Evolutionary conservation across 2,113 vertebrate genomes (phyloP).

Genomic region (Centrocercus urophasianus): DNA sequence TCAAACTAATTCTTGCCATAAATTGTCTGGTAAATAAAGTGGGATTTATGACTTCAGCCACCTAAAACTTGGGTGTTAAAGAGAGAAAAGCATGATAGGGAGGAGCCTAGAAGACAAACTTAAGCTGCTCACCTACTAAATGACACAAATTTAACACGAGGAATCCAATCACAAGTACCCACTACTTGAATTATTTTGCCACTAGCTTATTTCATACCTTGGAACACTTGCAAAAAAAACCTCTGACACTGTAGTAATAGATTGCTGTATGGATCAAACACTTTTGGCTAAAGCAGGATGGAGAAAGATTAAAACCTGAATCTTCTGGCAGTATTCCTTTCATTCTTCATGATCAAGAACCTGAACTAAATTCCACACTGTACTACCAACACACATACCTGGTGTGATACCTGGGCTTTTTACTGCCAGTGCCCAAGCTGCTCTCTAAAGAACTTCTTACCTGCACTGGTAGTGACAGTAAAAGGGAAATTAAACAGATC

Average conservation of each 20-base stretch:
- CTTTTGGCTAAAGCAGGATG: neutral
- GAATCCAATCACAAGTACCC: neutral
- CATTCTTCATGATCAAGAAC: neutral
- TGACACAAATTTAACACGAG: neutral
- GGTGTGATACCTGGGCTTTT: neutral
- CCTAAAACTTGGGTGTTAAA: neutral
- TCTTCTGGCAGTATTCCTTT: neutral
- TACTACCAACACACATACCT: neutral
- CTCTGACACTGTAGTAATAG: neutral
- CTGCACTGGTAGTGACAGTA: neutral
- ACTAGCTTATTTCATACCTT: fast-evolving
- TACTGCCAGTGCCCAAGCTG: neutral
- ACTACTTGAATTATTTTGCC: neutral
- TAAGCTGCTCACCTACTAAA: neutral
- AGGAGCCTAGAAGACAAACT: neutral
- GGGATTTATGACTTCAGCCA: neutral
- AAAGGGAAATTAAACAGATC: neutral
- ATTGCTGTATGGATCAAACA: neutral
- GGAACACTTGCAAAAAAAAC: fast-evolving
- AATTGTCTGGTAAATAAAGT: neutral
- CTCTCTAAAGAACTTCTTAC: neutral
- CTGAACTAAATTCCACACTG: neutral
- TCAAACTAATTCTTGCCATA: neutral
- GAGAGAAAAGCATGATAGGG: neutral
- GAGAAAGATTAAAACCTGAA: neutral